Percentiles rank a stretch among this genome's conserved stretches.
Conservation (phyloP, 1,140 invertebrate genomes). For the Tetramorium alpestre region DNA sequence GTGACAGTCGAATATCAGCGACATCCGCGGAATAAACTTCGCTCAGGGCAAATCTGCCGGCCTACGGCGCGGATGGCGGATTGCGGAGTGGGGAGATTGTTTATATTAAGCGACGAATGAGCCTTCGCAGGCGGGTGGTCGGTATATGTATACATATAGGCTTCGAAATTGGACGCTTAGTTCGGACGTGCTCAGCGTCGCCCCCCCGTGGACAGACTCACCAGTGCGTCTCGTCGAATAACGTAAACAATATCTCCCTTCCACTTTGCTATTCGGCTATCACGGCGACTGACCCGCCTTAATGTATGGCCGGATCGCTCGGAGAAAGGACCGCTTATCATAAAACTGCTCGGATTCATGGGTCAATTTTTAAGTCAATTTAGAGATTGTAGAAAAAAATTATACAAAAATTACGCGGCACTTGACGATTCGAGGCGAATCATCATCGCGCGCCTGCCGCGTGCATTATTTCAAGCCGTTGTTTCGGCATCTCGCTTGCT, state of each 20-base stretch:
- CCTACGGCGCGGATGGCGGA: not conserved
- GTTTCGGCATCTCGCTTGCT: not conserved
- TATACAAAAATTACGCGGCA: not conserved
- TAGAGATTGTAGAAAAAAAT: not conserved
- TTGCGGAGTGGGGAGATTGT: not conserved
- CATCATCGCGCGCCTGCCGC: not conserved
- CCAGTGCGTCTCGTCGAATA: not conserved
- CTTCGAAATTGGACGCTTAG: not conserved
- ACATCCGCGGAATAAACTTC: not conserved
- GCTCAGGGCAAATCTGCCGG: not conserved
- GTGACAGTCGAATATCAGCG: not conserved
- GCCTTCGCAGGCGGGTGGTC: not conserved
- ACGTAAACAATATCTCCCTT: conserved; percentile 2
- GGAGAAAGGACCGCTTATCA: not conserved
- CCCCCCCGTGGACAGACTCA: not conserved
- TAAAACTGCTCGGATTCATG: not conserved
- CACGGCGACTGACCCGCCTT: not conserved
- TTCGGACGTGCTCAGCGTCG: not conserved
- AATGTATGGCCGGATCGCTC: not conserved
- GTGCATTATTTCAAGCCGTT: not conserved
- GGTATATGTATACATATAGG: not conserved
- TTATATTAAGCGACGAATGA: not conserved
- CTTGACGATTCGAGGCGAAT: not conserved
- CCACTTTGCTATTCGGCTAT: not conserved
- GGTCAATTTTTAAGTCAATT: not conserved